A percentile compares a stretch with the other conserved stretches of the same genome.
phyloP scores from a whole-genome alignment of 2,797 vertebrate genomes.

The Phoxinus dragarum region DNA sequence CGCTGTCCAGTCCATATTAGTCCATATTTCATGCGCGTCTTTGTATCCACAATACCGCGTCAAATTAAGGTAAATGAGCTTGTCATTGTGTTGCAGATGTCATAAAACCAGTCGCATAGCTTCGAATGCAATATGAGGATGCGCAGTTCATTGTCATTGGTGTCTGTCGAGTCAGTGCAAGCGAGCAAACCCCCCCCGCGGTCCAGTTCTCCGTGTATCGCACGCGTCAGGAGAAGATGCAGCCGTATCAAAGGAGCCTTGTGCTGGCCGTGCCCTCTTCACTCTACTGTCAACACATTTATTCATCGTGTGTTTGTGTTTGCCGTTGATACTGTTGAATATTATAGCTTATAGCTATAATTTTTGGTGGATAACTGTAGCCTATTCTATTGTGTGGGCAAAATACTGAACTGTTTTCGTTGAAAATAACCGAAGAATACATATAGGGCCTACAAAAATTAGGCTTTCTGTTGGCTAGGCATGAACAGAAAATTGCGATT shows the following conservation, averaged over 20 bases:
- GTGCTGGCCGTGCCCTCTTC: slow-evolving; percentile 30
- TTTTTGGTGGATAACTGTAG: background rate
- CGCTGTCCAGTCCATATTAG: slow-evolving; percentile 52
- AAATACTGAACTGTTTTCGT: background rate
- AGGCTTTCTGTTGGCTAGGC: too few relatives aligned
- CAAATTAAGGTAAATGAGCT: background rate
- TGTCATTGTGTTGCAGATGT: slow-evolving; percentile 7
- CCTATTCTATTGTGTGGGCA: background rate
- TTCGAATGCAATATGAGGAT: slow-evolving; percentile 28
- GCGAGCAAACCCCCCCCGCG: slow-evolving; percentile 37
- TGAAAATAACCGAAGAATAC: background rate
- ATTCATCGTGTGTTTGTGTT: background rate
- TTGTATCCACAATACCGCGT: background rate
- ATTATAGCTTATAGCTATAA: background rate
- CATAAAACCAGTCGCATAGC: slow-evolving; percentile 10
- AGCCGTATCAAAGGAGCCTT: slow-evolving; percentile 58
- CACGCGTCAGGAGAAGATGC: slow-evolving; percentile 46
- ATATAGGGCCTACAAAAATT: background rate
- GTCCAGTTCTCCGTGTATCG: slow-evolving; percentile 49
- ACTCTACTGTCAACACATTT: background rate
- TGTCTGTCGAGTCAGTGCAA: slow-evolving; percentile 31
- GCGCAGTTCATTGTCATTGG: slow-evolving; percentile 52
- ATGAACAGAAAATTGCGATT: background rate
- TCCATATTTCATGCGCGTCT: slow-evolving; percentile 20
- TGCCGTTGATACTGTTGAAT: background rate